Base-by-base conservation (phyloP, 2,888 invertebrate species). In the Xiphydria camelus region DNA sequence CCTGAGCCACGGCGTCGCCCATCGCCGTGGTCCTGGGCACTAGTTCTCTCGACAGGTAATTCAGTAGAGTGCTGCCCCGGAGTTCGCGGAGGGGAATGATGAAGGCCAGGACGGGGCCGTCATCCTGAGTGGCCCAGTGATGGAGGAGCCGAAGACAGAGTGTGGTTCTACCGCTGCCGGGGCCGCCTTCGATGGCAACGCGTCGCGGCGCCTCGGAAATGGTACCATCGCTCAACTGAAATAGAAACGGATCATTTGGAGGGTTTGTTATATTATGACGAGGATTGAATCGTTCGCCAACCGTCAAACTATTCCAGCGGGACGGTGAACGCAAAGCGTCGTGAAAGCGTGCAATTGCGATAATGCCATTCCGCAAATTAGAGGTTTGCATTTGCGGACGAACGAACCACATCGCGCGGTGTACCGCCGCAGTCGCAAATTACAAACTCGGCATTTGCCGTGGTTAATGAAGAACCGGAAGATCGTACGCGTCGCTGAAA, bases 41-140 rank as follows among this genome's bases (percentile, higher is more conserved):
- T 3, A 82, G 68, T 49, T 70, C 70, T 4, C 70, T 53, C 1
- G 67, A 55, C 15, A 70, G 41, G 41, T 70, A 70, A 35, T 45
- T 64, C 36, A 70, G 42, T 4, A 70, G 53, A 0, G 63, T 52
- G 26, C 73, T 74, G 4, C 80, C 78, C 15, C 78, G 76, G 10
- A 81, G 73, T 59, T 81, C 81, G 3, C 78, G 70, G 2, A 81
- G 68, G 1, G 81, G 80, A 17, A 82, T 76, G 57, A 81, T 78
- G 26, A 81, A 73, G 4, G 78, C 78, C 45, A 80, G 57, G 6
- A 77, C 77, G n/a, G 79, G 76, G 12, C 77, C 76, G 2, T 78
- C 77, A 17, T 75, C 77, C 51, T 79, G 78, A 22, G 77, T 77
- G 2, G 80, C 79, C 82, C 82, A 82, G 4, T 80, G 79, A 61